A percentile compares a stretch with the other conserved stretches of the same genome.
Evolutionary conservation across 2,113 vertebrate species (phyloP).

Genomic region (Labeo rohita): DNA sequence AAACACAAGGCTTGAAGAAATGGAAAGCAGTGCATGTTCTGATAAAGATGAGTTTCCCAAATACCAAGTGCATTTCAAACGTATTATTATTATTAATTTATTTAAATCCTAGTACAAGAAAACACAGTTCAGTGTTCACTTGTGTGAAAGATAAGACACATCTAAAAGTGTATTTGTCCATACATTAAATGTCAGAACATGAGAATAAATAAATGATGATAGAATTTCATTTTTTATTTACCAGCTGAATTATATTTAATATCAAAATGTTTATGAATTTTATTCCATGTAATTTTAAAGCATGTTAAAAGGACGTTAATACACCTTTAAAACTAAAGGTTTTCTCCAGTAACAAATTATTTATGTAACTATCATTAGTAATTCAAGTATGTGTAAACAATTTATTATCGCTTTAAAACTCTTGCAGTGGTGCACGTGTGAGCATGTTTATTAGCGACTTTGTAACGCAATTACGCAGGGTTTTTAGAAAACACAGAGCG

Average conservation of each 20-base stretch:
- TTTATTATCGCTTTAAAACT: background rate
- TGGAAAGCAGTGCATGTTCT: background rate
- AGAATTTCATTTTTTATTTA: background rate
- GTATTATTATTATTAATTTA: background rate
- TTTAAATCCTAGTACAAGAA: background rate
- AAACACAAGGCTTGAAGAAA: constrained; percentile 29
- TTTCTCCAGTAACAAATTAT: background rate
- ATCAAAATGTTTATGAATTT: background rate
- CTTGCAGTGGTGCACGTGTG: background rate
- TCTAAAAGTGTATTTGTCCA: background rate
- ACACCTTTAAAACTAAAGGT: background rate
- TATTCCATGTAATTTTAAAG: background rate
- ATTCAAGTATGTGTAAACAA: background rate
- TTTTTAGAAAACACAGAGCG: background rate
- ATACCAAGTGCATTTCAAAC: constrained; percentile 2
- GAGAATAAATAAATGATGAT: background rate
- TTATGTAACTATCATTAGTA: background rate
- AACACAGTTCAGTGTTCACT: background rate
- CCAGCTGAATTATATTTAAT: background rate
- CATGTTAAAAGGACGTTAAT: background rate
- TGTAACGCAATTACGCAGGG: background rate
- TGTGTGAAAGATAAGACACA: background rate
- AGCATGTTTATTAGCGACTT: background rate
- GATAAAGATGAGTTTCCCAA: background rate
- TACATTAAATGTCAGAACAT: background rate